These are phyloP conservation scores for Sorex fumeus DNA, from an alignment of 2,113 vertebrate species.

Conservation along the genomic window DNA sequence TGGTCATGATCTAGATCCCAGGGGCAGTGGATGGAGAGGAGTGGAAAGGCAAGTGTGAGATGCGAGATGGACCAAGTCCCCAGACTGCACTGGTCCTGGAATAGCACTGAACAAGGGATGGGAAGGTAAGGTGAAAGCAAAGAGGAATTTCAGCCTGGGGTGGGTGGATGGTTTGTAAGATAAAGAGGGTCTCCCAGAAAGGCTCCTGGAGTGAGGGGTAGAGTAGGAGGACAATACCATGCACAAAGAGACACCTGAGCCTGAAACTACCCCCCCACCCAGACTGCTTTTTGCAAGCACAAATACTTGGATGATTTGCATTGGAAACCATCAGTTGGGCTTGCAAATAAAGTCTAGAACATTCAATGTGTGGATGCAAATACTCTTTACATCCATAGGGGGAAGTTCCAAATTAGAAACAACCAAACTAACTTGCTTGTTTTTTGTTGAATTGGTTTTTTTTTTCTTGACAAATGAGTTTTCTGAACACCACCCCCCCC, in stretches of 20 bases:
- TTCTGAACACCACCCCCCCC: constrained; percentile 4
- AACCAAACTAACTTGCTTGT: not conserved
- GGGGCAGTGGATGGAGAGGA: not conserved
- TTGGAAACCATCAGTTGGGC: constrained; percentile 46
- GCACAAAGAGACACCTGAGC: not conserved
- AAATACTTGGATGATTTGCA: constrained; percentile 72
- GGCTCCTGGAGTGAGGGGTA: not conserved
- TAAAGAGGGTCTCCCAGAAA: not conserved
- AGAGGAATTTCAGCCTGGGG: not conserved
- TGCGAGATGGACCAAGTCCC: fast-evolving
- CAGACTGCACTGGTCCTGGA: not conserved
- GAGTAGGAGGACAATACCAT: not conserved
- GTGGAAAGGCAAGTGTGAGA: not conserved
- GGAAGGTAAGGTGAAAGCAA: not conserved
- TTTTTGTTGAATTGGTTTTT: not conserved
- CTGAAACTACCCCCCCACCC: not conserved
- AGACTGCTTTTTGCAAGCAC: constrained; percentile 51
- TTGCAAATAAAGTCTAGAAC: constrained; percentile 67
- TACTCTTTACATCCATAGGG: not conserved
- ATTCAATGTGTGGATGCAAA: constrained; percentile 17
- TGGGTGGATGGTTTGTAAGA: not conserved
- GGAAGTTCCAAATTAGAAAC: constrained; percentile 24
- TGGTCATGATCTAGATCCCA: not conserved
- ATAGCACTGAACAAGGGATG: not conserved
- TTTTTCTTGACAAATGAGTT: not conserved